phyloP scores from a whole-genome alignment of 1,140 invertebrate genomes.

The Drosophila jambulina region DNA sequence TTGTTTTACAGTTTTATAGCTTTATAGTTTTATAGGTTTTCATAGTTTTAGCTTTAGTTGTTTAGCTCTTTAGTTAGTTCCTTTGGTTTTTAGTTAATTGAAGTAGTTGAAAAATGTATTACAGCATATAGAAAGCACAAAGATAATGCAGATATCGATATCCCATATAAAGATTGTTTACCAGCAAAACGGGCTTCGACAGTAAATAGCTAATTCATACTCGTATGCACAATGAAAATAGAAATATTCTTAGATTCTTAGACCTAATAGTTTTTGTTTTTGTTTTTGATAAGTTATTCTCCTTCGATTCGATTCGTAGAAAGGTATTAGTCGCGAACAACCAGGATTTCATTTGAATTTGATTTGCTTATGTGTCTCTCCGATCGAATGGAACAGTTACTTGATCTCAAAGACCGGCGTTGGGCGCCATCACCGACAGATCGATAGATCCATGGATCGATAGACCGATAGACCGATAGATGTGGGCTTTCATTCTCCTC shows the following conservation, averaged over 20 bases:
- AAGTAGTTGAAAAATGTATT: conserved; percentile 48
- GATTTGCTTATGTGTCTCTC: conserved; percentile 23
- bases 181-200: conserved; percentile 42
- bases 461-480: background rate
- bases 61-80: conserved; percentile 7
- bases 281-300: conserved; percentile 32
- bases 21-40: conserved; percentile 13
- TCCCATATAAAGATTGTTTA: conserved; percentile 51
- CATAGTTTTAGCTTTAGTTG: conserved; percentile 16
- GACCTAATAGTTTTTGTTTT: conserved; percentile 26
- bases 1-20: conserved; percentile 10
- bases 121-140: conserved; percentile 48
- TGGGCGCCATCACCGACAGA: conserved; percentile 5
- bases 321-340: conserved; percentile 66
- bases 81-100: conserved; percentile 41
- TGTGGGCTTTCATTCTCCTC: conserved; percentile 5
- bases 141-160: conserved; percentile 47
- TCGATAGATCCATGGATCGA: background rate
- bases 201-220: conserved; percentile 55
- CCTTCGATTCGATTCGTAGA: conserved; percentile 41
- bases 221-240: conserved; percentile 60
- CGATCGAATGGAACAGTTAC: conserved; percentile 19
- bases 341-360: conserved; percentile 63
- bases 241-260: conserved; percentile 55
- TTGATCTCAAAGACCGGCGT: conserved; percentile 26